Evolutionary conservation across 2,113 vertebrate genomes (phyloP), one percentile per base, ranked within the genome.

Genomic region (Neolamprologus kungweensis): DNA sequence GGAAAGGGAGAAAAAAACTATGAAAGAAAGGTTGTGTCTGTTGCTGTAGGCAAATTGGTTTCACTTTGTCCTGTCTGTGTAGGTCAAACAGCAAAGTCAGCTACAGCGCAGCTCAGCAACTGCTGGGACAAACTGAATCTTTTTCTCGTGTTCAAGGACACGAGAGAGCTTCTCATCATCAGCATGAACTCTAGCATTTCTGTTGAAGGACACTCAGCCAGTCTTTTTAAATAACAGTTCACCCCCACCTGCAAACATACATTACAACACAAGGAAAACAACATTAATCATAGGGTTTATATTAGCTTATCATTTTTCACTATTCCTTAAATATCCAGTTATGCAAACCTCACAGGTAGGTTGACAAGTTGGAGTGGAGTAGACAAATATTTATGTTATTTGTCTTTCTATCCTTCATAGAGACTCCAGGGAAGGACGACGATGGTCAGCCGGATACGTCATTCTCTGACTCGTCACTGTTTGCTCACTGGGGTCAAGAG

Each of bases 401-500:
- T 94, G 51, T 93, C 89, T 94, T 93, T 58, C 87, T 82, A 93
- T 85, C 28, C 17, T 85, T 81, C 73, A 54, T 50, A 98, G 98
- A 99, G 93, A 95, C 97, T 81, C 98, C 98, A 1, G 96, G 97
- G 83, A 98, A 97, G 85, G 89, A 86, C 12, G 98, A 98, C 84
- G 97, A 97, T 80, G 93, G 90, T 73, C 93, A 94, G 79, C 95
- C 93, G 3, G 96, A 96, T 3, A 96, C 97, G 7, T 97, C 97
- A 0, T 98, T 99, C 95, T 97, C 97, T 0, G 98, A 99, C 91
- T 99, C 98, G 1, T 99, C 98, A 1, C 97, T 99, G 80, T 99
- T 99, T 80, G 96, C 97, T 83, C 98, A 98, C 94, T 99, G 99
- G 99, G 99, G 99, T 83, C 98, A 98, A 93, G 98, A 99, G 51